Base-by-base conservation (phyloP, 1,140 invertebrate genomes). In the Ceratina australensis region DNA sequence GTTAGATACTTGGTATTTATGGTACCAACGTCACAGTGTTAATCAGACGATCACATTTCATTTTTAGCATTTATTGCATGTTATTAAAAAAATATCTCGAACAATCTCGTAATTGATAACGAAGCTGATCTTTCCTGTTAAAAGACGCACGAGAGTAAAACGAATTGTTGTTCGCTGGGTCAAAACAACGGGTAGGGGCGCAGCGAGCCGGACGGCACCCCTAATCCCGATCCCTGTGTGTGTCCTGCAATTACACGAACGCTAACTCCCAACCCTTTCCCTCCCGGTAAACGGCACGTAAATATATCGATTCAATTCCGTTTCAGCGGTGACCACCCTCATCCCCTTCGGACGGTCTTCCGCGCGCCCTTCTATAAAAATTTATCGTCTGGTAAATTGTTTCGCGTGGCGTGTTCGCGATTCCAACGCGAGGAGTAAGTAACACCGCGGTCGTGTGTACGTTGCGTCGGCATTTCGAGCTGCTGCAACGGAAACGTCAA, bases 361-460 rank as follows among this genome's bases (percentile, higher is more conserved):
- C 73, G 86, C 78, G 84, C 87, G 86, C 91, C 91, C 91, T 92
- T 92, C 91, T 92, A 92, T 92, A 92, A 92, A 92, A 92, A 92
- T 92, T 92, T 92, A 92, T 92, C 91, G 91, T 92, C 91, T 92
- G 91, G 91, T 85, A 92, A 92, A 92, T 92, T 92, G 92, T 92
- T 92, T 92, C 88, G 90, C 91, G 88, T 85, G 83, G 86, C 87
- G 81, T 85, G 83, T 72, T 72, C 80, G 82, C 78, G 86, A 87
- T 90, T 89, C 86, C 89, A 78, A 42, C 85, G 76, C 71, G 78
- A 77, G 71, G 49, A 82, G 76, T 54, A 68, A 22, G 20, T 42
- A 42, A 42, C 33, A 42, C 33, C 33, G 33, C 33, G 33, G 33
- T 3, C 59, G 61, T 60, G 81, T 72, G 77, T 68, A 50, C 47